phyloP scores from a whole-genome alignment of 1,140 invertebrate species.

The Trichonephila clavata region DNA sequence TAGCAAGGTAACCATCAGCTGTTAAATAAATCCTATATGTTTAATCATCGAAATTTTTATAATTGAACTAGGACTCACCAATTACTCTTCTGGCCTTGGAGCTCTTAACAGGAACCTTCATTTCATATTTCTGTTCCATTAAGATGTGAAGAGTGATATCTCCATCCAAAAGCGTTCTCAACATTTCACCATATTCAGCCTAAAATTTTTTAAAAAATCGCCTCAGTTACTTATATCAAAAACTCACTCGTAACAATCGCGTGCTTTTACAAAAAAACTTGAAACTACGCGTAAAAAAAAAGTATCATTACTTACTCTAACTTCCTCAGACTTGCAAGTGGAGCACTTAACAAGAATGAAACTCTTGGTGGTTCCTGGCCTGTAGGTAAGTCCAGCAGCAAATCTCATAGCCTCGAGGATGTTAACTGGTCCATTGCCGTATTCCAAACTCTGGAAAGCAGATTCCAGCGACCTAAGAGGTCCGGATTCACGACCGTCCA shows the following conservation, averaged over 20 bases:
- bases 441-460: slow-evolving; percentile 78
- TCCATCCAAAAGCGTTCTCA: slow-evolving; percentile 89
- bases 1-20: too few relatives aligned
- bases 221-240: background rate
- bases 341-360: slow-evolving; percentile 91
- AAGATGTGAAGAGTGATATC: slow-evolving; percentile 91
- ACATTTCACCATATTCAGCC: slow-evolving; percentile 89
- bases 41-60: background rate
- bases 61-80: slow-evolving; percentile 82
- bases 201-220: slow-evolving; percentile 78
- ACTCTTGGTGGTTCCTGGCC: slow-evolving; percentile 91
- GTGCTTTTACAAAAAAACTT: background rate
- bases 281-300: background rate
- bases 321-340: slow-evolving; percentile 84
- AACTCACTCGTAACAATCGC: background rate
- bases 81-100: slow-evolving; percentile 87
- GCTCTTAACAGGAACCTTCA: slow-evolving; percentile 69
- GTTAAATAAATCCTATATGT: too few relatives aligned
- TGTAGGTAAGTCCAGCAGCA: slow-evolving; percentile 88
- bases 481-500: slow-evolving; percentile 81
- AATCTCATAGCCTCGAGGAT: slow-evolving; percentile 88
- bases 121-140: slow-evolving; percentile 88
- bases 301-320: slow-evolving; percentile 32
- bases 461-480: slow-evolving; percentile 79
- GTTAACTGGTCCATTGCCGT: slow-evolving; percentile 85